Percentiles rank a stretch among this genome's conserved stretches.
phyloP scores from a whole-genome alignment of 2,888 invertebrate species.

The Acanthosepion pharaonis region DNA sequence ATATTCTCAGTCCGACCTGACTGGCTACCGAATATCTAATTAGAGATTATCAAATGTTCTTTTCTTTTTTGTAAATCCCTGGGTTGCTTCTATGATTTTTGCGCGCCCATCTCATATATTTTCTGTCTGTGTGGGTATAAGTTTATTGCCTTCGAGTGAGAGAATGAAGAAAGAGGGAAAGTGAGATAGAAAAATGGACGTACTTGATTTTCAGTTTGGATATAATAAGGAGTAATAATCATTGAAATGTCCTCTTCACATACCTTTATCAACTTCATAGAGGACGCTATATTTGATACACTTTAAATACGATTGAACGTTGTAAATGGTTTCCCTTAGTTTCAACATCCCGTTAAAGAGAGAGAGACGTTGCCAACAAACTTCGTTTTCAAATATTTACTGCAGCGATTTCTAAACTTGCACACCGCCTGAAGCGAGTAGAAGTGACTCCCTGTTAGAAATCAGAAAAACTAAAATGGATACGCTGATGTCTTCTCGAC shows the following conservation, averaged over 20 bases:
- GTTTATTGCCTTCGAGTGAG: no score
- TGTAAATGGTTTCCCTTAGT: not conserved
- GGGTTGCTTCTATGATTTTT: no score
- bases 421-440: not conserved
- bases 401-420: constrained; percentile 14
- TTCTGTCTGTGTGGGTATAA: no score
- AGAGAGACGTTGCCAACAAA: not conserved
- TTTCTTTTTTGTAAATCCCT: no score
- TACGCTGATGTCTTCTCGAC: not conserved
- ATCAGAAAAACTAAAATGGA: not conserved
- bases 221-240: not conserved
- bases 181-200: no score
- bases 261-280: not conserved
- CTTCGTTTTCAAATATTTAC: not conserved
- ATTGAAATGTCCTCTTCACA: not conserved
- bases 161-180: no score
- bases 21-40: no score
- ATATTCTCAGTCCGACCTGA: no score
- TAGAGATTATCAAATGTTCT: no score
- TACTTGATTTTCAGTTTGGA: not conserved
- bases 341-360: not conserved
- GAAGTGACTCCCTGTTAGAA: not conserved
- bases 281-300: not conserved
- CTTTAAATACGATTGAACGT: not conserved
- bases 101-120: no score